These are phyloP conservation scores for Pristionchus maxplancki DNA, from an alignment of 2,888 invertebrate genomes.

Conservation along the genomic window DNA sequence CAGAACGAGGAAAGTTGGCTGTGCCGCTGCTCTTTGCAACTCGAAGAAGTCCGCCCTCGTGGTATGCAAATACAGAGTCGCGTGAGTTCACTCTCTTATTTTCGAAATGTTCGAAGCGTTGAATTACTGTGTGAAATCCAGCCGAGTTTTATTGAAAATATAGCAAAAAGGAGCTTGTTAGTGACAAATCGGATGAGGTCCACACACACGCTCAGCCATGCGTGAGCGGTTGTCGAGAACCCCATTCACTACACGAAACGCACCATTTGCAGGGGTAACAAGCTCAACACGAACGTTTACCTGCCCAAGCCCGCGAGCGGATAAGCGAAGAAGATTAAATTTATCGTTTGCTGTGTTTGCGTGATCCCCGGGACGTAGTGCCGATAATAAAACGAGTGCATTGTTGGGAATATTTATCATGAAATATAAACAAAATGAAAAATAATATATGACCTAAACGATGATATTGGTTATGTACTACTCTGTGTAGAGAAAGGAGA, in stretches of 20 bases:
- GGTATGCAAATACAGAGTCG: not conserved
- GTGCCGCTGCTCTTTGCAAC: not conserved
- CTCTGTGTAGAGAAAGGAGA: not conserved
- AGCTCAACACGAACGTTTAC: slow-evolving; percentile 2
- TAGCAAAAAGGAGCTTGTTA: too few species aligned
- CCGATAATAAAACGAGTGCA: not conserved
- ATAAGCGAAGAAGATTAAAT: not conserved
- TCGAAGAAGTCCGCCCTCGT: slow-evolving; percentile 1
- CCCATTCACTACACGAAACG: not conserved
- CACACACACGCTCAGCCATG: too few species aligned
- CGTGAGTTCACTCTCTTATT: too few species aligned
- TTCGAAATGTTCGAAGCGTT: not conserved
- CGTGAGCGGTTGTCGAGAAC: too few species aligned
- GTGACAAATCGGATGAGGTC: too few species aligned
- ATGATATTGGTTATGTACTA: too few species aligned
- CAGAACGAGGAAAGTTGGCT: not conserved
- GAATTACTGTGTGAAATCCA: too few species aligned
- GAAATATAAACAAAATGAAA: too few species aligned
- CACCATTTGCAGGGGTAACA: slow-evolving; percentile 11
- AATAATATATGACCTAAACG: too few species aligned
- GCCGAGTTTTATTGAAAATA: too few species aligned
- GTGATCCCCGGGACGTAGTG: not conserved
- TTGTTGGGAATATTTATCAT: too few species aligned
- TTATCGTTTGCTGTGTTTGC: not conserved
- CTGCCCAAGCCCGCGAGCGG: not conserved